Base-by-base conservation (phyloP, 2,888 invertebrate species). In the Nineta flava region DNA sequence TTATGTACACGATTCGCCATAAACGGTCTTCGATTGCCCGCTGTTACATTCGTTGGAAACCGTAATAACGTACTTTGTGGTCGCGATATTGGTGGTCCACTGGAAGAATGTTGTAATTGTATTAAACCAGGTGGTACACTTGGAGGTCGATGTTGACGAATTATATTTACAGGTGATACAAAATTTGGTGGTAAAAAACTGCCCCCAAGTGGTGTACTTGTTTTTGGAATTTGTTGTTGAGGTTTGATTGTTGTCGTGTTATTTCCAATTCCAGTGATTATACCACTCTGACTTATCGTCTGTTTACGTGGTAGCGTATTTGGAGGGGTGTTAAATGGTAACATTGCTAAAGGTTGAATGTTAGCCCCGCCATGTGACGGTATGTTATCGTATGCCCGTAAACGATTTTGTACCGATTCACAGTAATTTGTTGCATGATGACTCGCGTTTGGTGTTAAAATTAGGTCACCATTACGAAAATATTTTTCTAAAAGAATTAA, bases 401-500 rank as follows among this genome's bases (percentile, higher is more conserved):
- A 67, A 43, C 90, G 72, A 61, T 82, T 87, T 54, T 84, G 83
- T 2, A 87, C 83, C 0, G 86, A 85, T 51, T 83, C 84, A 49
- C 85, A 81, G 59, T 90, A 90, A 50, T 79, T 83, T 0, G 76
- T 74, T 0, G 88, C 86, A 57, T 81, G 80, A 1, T 81, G 76
- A 12, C 81, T 76, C 0, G 88, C 87, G 53, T 76, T 79, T 3
- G 81, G 77, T 0, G 86, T 77, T 12, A 88, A 61, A 0, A 85
- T 73, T 46, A 90, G 65, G 60, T 88, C 87, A 0, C 88, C 88
- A 54, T 80, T 81, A 50, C 88, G 73, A 61, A 83, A 87, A 64
- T 87, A 87, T 61, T 88, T 88, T 56, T 90, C 90, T 54, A 90
- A 62, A 6, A 88, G 67, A 47, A 88, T 81, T 35, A 90, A 67